Percentiles rank a stretch among this genome's conserved stretches.
These are phyloP conservation scores for Leucoma salicis DNA, from an alignment of 2,888 invertebrate species.

Conservation along the genomic window DNA sequence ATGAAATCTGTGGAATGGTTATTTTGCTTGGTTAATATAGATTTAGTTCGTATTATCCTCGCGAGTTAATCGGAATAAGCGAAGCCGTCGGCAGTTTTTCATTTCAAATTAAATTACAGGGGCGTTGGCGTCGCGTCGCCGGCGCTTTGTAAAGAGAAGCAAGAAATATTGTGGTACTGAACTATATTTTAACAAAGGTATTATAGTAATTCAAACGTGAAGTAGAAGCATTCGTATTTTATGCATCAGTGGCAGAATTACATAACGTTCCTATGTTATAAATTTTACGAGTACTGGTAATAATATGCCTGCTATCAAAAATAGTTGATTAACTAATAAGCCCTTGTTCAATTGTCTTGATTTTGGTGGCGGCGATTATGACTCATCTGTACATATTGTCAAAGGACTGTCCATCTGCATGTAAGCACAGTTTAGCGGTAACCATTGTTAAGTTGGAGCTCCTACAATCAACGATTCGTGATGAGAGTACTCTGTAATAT, in stretches of 20 bases:
- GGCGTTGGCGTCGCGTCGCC: not conserved
- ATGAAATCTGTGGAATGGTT: conserved; percentile 4
- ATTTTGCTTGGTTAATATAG: conserved; percentile 12
- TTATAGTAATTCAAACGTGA: too few species aligned
- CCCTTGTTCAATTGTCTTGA: not conserved
- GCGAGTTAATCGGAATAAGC: conserved; percentile 7
- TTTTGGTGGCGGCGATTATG: not conserved
- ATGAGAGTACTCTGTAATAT: conserved; percentile 29
- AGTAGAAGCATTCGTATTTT: too few species aligned
- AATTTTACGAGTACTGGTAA: too few species aligned
- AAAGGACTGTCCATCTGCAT: conserved; percentile 9
- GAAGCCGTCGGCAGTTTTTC: conserved; percentile 10
- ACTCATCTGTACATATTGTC: not conserved
- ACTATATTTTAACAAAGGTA: not conserved
- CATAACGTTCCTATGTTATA: too few species aligned
- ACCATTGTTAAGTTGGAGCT: conserved; percentile 24
- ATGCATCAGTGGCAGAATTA: too few species aligned
- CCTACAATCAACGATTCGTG: conserved; percentile 26
- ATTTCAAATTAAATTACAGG: conserved; percentile 17
- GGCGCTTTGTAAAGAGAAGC: not conserved
- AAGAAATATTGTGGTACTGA: not conserved
- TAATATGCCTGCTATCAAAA: too few species aligned
- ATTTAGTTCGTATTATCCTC: conserved; percentile 9
- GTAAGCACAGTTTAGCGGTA: conserved; percentile 28
- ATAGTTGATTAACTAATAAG: too few species aligned